Conservation (phyloP, 2,113 vertebrate species). For the Xenopus tropicalis region UCB_Xtro_10.0 CM004448.2:44087501-44088000, state of each 20-base stretch:
- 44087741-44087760: neutral
- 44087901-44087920: neutral
- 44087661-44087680: neutral
- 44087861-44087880: neutral
- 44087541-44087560: neutral
- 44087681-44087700: neutral
- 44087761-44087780: neutral
- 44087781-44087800: neutral
- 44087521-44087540: neutral
- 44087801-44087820: neutral
- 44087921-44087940: neutral
- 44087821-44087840: fast-evolving
- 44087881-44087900: constrained; percentile 23
- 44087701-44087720: constrained; percentile 24
- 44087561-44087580: neutral
- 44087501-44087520: constrained; percentile 26
- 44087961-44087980: neutral
- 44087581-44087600: neutral
- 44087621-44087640: neutral
- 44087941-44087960: neutral
- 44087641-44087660: neutral
- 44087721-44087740: neutral
- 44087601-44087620: neutral
- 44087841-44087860: fast-evolving
- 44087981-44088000: neutral